Evolutionary conservation across 2,888 invertebrate genomes (phyloP).

Genomic region (Temnothorax rugatulus): DNA sequence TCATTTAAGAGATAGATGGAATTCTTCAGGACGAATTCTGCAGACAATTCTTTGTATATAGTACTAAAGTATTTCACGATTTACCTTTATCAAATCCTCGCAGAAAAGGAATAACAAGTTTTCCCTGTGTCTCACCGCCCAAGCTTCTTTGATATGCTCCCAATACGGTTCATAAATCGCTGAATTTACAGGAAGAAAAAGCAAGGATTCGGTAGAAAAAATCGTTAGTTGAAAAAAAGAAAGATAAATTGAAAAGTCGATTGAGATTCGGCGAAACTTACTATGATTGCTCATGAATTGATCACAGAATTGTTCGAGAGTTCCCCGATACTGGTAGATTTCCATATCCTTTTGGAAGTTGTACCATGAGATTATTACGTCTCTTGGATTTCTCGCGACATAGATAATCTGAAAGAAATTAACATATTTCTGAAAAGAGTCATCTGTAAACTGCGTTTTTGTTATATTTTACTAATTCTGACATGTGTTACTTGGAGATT

Average conservation of each 20-base stretch:
- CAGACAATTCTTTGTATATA: not conserved
- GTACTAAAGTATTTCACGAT: not conserved
- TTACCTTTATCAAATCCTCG: conserved; percentile 91
- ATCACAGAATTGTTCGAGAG: conserved; percentile 91
- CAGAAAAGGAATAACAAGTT: conserved; percentile 92
- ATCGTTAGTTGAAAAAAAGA: not conserved
- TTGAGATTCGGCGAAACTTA: conserved; percentile 84
- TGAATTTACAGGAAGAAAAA: conserved; percentile 14
- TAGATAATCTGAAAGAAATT: conserved; percentile 89
- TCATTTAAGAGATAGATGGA: too few species aligned
- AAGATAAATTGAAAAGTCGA: not conserved
- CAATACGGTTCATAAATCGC: conserved; percentile 89
- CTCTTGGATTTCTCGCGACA: conserved; percentile 94
- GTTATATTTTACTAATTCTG: not conserved
- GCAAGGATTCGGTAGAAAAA: too few species aligned
- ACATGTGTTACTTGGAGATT: too few species aligned
- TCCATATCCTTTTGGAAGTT: conserved; percentile 89
- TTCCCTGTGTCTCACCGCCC: conserved; percentile 89
- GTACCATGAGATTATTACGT: conserved; percentile 94
- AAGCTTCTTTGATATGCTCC: conserved; percentile 92
- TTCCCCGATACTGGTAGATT: conserved; percentile 87
- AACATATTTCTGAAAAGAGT: not conserved
- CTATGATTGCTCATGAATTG: conserved; percentile 91
- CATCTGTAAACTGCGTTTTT: not conserved
- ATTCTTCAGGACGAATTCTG: too few species aligned